Evolutionary conservation across 2,888 invertebrate species (phyloP).

Genomic region (Craniophora ligustri): DNA sequence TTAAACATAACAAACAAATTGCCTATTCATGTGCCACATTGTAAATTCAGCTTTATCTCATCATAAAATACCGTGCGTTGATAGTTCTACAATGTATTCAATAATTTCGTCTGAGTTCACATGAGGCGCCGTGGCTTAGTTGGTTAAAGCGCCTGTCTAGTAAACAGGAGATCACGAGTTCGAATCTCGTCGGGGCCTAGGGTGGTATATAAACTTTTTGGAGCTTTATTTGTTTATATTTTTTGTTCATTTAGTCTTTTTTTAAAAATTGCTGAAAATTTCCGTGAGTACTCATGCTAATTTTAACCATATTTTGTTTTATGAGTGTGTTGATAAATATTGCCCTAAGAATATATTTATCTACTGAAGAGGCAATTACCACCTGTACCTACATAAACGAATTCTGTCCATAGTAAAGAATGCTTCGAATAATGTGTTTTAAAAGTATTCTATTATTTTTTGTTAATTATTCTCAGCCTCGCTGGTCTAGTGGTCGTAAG

Average conservation of each 20-base stretch:
- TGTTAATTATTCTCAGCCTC: too few relatives aligned
- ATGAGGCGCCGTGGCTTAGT: slow-evolving; percentile 92
- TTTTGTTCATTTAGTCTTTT: background rate
- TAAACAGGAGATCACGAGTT: slow-evolving; percentile 94
- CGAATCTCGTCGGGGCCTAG: slow-evolving; percentile 92
- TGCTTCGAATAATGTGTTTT: too few relatives aligned
- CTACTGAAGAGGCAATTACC: too few relatives aligned
- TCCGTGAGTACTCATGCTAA: too few relatives aligned
- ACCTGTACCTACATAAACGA: too few relatives aligned
- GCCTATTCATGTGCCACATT: slow-evolving; percentile 14
- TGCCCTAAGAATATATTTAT: too few relatives aligned
- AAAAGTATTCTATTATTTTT: too few relatives aligned
- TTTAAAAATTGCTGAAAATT: background rate
- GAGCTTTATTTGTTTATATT: background rate
- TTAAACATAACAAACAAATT: slow-evolving; percentile 19
- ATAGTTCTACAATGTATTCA: background rate
- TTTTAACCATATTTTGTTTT: too few relatives aligned
- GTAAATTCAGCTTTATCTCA: slow-evolving; percentile 20
- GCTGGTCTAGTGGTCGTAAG: too few relatives aligned
- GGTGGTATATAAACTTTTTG: slow-evolving; percentile 5
- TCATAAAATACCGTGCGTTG: slow-evolving; percentile 1
- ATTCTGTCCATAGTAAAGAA: too few relatives aligned
- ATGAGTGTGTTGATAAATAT: too few relatives aligned
- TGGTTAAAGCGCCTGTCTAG: slow-evolving; percentile 93
- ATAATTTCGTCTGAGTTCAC: slow-evolving; percentile 45